These are phyloP conservation scores for Dicerorhinus sumatrensis DNA, from an alignment of 2,113 vertebrate species.

Conservation along the genomic window DNA sequence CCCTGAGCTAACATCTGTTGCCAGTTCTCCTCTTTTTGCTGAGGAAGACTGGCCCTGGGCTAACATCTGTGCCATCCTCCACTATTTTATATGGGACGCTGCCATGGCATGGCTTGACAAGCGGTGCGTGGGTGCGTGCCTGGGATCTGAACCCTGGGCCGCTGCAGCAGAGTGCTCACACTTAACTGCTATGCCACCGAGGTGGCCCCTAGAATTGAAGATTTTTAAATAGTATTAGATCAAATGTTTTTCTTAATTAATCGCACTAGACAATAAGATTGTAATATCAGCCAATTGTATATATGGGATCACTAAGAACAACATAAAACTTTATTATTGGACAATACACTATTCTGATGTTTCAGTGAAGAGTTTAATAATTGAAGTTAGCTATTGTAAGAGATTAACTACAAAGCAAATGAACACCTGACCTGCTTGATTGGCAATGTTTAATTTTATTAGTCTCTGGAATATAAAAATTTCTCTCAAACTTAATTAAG, in stretches of 20 bases:
- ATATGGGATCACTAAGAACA: neutral
- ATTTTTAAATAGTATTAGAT: slow-evolving; percentile 13
- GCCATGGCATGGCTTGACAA: no score
- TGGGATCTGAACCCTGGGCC: no score
- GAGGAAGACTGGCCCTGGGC: no score
- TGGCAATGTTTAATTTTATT: slow-evolving; percentile 29
- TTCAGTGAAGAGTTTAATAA: slow-evolving; percentile 18
- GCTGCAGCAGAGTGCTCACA: no score
- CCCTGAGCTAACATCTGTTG: no score
- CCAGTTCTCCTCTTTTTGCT: no score
- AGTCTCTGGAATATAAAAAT: slow-evolving; percentile 9
- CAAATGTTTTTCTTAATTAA: slow-evolving; percentile 43
- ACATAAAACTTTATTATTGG: neutral
- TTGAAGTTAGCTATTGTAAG: neutral
- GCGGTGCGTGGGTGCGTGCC: no score
- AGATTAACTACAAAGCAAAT: slow-evolving; percentile 7
- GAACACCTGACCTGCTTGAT: neutral
- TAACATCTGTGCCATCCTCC: no score
- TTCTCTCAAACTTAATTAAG: neutral
- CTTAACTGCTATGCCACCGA: no score
- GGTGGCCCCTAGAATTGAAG: neutral
- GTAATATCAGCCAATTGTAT: neutral
- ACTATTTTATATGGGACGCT: no score
- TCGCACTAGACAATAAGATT: neutral
- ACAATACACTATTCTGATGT: neutral